Evolutionary conservation across 1,140 invertebrate species (phyloP).

Genomic region (Arctopsyche grandis): DNA sequence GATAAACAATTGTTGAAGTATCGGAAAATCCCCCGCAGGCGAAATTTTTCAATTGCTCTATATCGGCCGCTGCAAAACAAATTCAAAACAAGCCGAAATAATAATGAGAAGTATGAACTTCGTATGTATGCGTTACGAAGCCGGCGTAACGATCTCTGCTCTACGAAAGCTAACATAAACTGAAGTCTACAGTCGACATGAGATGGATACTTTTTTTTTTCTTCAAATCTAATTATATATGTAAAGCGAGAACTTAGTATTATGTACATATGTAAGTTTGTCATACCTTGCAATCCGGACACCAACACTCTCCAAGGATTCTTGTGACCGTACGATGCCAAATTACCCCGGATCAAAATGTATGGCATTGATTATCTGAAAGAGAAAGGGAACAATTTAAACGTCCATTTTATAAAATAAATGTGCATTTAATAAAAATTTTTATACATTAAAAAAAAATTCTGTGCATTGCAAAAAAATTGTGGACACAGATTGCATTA

Average conservation of each 20-base stretch:
- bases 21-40: conserved; percentile 83
- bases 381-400: not conserved
- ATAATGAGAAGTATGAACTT: not conserved
- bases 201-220: not conserved
- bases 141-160: not conserved
- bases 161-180: conserved; percentile 4
- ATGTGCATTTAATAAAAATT: no score
- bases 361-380: conserved; percentile 74
- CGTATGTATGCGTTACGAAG: no score
- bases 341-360: conserved; percentile 87
- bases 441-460: no score
- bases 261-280: not conserved
- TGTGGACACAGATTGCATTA: no score
- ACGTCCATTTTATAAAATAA: no score
- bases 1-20: conserved; percentile 82
- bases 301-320: conserved; percentile 86
- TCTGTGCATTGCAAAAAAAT: no score
- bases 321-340: conserved; percentile 84
- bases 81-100: conserved; percentile 18
- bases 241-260: not conserved
- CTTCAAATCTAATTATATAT: not conserved
- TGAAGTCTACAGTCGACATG: not conserved
- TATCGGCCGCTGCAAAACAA: conserved; percentile 75
- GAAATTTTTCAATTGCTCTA: conserved; percentile 82
- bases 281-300: conserved; percentile 82